phyloP scores from a whole-genome alignment of 2,797 vertebrate genomes.

The Danio albolineatus region DNA sequence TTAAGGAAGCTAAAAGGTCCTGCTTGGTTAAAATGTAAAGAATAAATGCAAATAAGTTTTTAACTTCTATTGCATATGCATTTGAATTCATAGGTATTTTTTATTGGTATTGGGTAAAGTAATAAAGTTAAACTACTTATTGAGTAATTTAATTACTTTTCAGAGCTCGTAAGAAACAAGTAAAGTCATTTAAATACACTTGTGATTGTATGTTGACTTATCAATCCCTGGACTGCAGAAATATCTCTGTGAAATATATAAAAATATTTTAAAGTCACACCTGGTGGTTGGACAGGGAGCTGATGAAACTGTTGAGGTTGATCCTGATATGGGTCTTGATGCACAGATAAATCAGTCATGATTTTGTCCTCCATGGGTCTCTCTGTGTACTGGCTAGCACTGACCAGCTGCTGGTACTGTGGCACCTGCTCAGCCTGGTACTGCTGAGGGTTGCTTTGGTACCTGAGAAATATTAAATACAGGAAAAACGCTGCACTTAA shows the following conservation, averaged over 20 bases:
- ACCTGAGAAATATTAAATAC: slow-evolving; percentile 69
- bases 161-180: no score
- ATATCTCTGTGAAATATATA: not conserved
- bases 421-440: slow-evolving; percentile 72
- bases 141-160: no score
- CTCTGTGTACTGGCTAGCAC: slow-evolving; percentile 63
- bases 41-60: no score
- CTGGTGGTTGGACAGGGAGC: slow-evolving; percentile 54
- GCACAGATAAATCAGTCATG: slow-evolving; percentile 73
- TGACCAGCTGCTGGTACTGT: slow-evolving; percentile 69
- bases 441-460: slow-evolving; percentile 76
- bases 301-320: slow-evolving; percentile 66
- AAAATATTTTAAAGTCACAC: not conserved
- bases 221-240: not conserved
- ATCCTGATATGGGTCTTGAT: slow-evolving; percentile 68
- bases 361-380: slow-evolving; percentile 68
- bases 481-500: slow-evolving; percentile 18
- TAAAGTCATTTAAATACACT: no score
- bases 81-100: no score
- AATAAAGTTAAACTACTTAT: no score
- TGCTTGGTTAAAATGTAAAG: no score
- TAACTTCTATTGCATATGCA: no score
- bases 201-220: no score
- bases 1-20: no score
- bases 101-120: no score